A percentile compares a stretch with the other conserved stretches of the same genome.
Evolutionary conservation across 2,113 vertebrate genomes (phyloP).

Genomic region (Nothoprocta perdicaria): DNA sequence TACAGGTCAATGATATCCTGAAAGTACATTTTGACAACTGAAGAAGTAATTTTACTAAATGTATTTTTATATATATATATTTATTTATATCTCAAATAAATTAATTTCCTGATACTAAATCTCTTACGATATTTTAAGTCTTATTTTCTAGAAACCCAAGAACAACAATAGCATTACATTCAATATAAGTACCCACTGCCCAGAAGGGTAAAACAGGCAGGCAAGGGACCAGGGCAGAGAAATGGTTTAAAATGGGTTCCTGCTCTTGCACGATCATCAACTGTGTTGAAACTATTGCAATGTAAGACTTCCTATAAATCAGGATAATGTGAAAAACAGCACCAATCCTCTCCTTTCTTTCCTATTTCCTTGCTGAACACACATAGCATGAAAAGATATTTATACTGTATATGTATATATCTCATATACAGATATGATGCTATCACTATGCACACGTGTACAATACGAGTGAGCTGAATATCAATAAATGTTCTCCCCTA

Average conservation of each 20-base stretch:
- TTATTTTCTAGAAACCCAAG: background rate
- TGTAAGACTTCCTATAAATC: background rate
- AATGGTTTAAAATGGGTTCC: background rate
- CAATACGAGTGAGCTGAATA: background rate
- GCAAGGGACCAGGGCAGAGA: background rate
- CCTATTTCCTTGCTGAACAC: background rate
- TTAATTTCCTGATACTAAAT: background rate
- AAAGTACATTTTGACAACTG: background rate
- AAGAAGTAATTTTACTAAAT: background rate
- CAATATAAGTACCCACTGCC: background rate
- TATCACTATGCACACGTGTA: background rate
- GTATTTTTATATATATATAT: background rate
- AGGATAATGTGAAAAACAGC: background rate
- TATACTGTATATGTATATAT: background rate
- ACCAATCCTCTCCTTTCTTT: background rate
- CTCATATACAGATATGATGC: background rate
- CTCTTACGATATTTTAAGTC: background rate
- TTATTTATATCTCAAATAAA: background rate
- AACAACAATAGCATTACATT: background rate
- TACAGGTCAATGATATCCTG: background rate
- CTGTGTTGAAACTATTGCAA: background rate
- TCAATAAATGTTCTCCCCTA: background rate
- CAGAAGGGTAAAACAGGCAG: background rate
- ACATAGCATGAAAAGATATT: background rate
- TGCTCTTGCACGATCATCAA: background rate